Base-by-base conservation (phyloP, 2,888 invertebrate species). In the Acronicta leporina region DNA sequence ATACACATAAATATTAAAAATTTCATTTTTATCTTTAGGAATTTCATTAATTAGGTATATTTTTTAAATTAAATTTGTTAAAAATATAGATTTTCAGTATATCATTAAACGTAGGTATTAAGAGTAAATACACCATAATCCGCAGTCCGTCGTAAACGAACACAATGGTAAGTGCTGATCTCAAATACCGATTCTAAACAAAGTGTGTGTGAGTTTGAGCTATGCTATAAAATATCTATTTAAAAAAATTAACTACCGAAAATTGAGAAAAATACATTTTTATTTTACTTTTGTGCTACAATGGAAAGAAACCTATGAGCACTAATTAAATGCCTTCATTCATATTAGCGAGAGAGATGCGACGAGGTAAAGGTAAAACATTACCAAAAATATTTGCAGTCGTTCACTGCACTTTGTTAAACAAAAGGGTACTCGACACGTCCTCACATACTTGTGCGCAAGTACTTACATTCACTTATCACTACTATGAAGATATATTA, bases 41-140 rank as follows among this genome's bases (percentile, higher is more conserved):
- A 91, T 92, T 92, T 90, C 83, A 89, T 91, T 90, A 90, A 90
- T 90, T 91, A 92, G 89, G 89, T 92, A 90, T 90, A 89, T 87
- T 79, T 67, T 75, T 85, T 85, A 87, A 87, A 92, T 91, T 88
- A 92, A 91, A 89, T 90, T 90, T 88, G 91, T 92, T 93, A 93
- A 92, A 94, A 93, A 94, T 94, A 93, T 94, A 94, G 92, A 90
- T 87, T 91, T 87, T 86, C 87, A 89, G 90, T 90, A 87, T 89
- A 89, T 88, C 86, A 86, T 89, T 88, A 89, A 90, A 90, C 83
- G 87, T 91, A 91, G 85, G 86, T 80, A 87, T 87, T 86, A 89
- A 86, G 85, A 88, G 81, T 90, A 86, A 80, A 85, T 84, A 87
- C 81, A 87, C 82, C 79, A 81, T 79, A 77, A 81, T 82, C 82